Evolutionary conservation across 2,888 invertebrate species (phyloP).

Genomic region (Belgica antarctica): DNA sequence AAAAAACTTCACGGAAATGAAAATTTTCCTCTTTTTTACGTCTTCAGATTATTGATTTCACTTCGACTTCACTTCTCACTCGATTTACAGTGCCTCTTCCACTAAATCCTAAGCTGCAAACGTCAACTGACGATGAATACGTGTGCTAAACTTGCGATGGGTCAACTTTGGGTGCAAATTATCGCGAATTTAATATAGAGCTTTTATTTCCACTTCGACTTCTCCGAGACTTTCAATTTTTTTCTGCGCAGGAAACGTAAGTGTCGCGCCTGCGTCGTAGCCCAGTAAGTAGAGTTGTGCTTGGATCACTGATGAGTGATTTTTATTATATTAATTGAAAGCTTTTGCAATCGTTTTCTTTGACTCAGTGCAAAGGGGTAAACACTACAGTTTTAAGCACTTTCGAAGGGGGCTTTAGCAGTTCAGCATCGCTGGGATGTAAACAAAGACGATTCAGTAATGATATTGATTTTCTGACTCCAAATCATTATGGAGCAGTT

Average conservation of each 20-base stretch:
- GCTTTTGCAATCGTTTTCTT: no score
- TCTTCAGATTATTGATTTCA: conserved; percentile 39
- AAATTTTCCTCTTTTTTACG: background rate
- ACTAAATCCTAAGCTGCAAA: background rate
- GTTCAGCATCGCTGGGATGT: conserved; percentile 2
- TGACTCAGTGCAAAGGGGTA: no score
- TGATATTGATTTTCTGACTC: conserved; percentile 1
- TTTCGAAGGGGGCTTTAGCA: no score
- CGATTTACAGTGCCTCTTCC: no score
- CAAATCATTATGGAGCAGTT: conserved; percentile 32
- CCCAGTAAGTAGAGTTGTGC: background rate
- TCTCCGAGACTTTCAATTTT: conserved; percentile 2
- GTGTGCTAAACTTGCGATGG: background rate
- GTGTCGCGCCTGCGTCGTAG: background rate
- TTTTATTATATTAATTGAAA: no score
- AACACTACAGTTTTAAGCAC: no score
- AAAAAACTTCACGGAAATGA: background rate
- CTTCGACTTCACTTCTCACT: background rate
- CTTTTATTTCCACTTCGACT: background rate
- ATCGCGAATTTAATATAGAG: conserved; percentile 24
- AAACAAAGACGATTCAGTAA: background rate
- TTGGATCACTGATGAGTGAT: no score
- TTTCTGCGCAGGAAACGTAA: background rate
- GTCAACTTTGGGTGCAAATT: conserved; percentile 22
- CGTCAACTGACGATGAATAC: background rate